A percentile compares a stretch with the other conserved stretches of the same genome.
Conservation (phyloP, 2,888 invertebrate genomes). For the Melipona beecheii region DNA sequence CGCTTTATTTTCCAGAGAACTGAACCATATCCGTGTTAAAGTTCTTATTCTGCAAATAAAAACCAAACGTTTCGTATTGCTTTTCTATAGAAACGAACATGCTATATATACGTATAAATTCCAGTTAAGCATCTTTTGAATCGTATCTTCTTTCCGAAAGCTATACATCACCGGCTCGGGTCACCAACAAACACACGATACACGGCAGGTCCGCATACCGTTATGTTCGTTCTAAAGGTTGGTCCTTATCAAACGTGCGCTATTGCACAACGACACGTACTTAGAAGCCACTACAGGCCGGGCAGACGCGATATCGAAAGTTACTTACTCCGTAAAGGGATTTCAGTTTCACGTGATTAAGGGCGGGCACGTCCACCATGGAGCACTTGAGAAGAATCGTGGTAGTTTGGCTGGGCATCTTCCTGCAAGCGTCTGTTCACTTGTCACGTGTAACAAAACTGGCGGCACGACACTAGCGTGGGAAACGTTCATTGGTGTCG, state of each 20-base stretch:
- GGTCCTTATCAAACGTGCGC: conserved; percentile 48
- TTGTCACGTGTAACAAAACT: conserved; percentile 55
- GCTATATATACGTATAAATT: background rate
- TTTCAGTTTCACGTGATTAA: conserved; percentile 82
- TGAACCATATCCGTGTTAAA: no score
- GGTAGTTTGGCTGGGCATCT: conserved; percentile 83
- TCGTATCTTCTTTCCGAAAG: conserved; percentile 23
- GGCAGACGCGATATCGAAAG: background rate
- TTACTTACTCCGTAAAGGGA: conserved; percentile 80
- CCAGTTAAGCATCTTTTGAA: conserved; percentile 30
- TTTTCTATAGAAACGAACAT: background rate
- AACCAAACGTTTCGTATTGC: background rate
- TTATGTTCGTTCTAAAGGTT: conserved; percentile 56
- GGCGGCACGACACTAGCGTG: conserved; percentile 62
- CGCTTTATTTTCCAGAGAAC: background rate
- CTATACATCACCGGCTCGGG: conserved; percentile 48
- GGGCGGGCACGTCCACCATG: conserved; percentile 82
- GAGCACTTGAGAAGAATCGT: conserved; percentile 83
- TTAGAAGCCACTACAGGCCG: background rate
- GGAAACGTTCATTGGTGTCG: conserved; percentile 66
- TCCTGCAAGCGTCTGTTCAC: conserved; percentile 50
- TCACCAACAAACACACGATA: conserved; percentile 55
- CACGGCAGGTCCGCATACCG: conserved; percentile 56
- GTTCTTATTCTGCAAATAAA: background rate
- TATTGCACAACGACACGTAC: conserved; percentile 25